phyloP scores from a whole-genome alignment of 1,140 invertebrate genomes.

The Phocides pigmalion region DNA sequence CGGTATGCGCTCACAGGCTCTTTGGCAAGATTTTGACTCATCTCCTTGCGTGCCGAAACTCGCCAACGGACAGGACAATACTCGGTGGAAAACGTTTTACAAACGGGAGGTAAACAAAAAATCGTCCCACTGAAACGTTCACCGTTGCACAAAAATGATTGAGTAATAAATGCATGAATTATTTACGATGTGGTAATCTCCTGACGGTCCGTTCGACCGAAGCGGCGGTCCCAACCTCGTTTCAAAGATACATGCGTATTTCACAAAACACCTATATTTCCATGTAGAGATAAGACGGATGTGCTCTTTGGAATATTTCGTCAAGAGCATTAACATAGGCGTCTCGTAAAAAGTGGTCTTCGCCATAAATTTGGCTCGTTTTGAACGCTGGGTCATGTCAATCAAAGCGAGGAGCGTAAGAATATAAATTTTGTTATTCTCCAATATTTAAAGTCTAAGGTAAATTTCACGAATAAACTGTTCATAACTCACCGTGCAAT shows the following conservation, averaged over 20 bases:
- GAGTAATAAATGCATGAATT: slow-evolving; percentile 78
- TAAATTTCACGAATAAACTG: not conserved
- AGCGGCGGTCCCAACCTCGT: slow-evolving; percentile 44
- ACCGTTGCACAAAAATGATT: slow-evolving; percentile 68
- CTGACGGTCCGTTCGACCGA: slow-evolving; percentile 57
- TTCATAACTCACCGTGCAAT: not conserved
- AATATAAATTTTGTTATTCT: slow-evolving; percentile 12
- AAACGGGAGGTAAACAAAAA: slow-evolving; percentile 50
- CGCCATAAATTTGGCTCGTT: slow-evolving; percentile 25
- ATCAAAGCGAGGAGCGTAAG: slow-evolving; percentile 14
- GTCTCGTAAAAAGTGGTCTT: slow-evolving; percentile 19
- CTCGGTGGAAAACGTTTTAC: slow-evolving; percentile 51
- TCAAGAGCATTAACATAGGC: slow-evolving; percentile 18
- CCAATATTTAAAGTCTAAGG: not conserved
- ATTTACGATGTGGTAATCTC: slow-evolving; percentile 78
- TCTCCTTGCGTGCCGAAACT: slow-evolving; percentile 24
- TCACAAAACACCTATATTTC: slow-evolving; percentile 22
- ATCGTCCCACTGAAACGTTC: slow-evolving; percentile 54
- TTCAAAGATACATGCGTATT: slow-evolving; percentile 44
- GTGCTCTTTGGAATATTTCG: slow-evolving; percentile 24
- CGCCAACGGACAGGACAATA: slow-evolving; percentile 63
- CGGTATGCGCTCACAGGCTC: not conserved
- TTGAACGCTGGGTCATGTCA: slow-evolving; percentile 9
- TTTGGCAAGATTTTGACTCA: slow-evolving; percentile 24
- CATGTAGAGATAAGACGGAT: slow-evolving; percentile 17